phyloP scores from a whole-genome alignment of 2,113 vertebrate species.

The Phoenicopterus ruber region DNA sequence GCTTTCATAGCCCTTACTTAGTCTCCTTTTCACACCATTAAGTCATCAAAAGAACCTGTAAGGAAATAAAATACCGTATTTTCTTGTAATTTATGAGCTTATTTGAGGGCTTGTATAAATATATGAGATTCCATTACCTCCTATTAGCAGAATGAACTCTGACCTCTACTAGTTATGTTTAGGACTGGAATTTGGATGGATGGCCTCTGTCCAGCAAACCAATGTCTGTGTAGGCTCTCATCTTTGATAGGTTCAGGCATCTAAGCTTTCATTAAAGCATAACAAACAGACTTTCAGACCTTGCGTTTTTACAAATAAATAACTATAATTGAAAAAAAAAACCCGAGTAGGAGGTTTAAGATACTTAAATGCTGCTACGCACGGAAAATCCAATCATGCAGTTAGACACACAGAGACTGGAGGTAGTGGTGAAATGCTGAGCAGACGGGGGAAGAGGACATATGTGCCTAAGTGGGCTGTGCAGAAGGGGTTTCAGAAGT shows the following conservation, averaged over 20 bases:
- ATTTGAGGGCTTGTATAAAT: neutral
- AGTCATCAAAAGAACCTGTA: neutral
- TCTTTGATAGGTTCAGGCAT: neutral
- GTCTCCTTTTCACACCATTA: neutral
- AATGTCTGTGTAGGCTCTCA: neutral
- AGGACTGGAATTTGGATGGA: neutral
- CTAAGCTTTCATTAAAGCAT: neutral
- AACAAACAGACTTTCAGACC: neutral
- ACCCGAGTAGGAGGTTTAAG: neutral
- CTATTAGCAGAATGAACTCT: neutral
- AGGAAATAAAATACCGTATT: neutral
- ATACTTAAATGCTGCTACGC: neutral
- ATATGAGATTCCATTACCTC: neutral
- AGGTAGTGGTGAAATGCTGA: neutral
- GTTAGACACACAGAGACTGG: neutral
- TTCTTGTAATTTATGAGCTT: neutral
- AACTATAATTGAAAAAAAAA: neutral
- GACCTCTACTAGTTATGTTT: neutral
- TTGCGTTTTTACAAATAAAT: neutral
- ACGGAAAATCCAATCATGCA: neutral
- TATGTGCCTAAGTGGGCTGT: slow-evolving; percentile 1
- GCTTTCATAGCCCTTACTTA: neutral
- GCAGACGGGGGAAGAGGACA: slow-evolving; percentile 5
- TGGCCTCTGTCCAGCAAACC: neutral
- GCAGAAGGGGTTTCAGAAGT: neutral